Conservation (phyloP, 2,797 vertebrate species). For the Knipowitschia caucasica region DNA sequence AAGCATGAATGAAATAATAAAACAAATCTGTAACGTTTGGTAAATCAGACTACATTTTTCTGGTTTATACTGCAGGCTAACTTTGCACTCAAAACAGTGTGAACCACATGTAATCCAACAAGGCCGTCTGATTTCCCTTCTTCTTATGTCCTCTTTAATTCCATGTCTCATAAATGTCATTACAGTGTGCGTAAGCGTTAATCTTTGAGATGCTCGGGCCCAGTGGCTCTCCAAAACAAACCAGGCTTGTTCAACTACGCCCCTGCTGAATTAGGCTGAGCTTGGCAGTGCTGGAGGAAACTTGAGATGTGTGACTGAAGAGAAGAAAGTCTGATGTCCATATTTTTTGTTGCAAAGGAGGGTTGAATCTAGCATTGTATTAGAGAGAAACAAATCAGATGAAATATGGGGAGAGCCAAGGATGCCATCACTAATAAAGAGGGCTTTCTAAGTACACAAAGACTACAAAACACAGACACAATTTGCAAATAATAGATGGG, state of each 20-base stretch:
- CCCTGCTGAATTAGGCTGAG: conserved; percentile 61
- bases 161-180: conserved; percentile 75
- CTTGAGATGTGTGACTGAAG: conserved; percentile 52
- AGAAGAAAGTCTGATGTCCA: conserved; percentile 37
- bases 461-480: conserved; percentile 54
- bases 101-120: conserved; percentile 44
- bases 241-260: conserved; percentile 66
- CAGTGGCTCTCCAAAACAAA: conserved; percentile 71
- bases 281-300: conserved; percentile 72
- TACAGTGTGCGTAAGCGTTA: conserved; percentile 65
- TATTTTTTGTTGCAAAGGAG: conserved; percentile 45
- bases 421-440: conserved; percentile 75
- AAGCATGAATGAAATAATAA: neutral
- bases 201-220: conserved; percentile 65
- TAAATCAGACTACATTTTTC: no score
- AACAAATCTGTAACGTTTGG: no score
- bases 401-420: conserved; percentile 68
- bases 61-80: no score
- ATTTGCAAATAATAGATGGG: conserved; percentile 40
- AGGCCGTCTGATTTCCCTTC: conserved; percentile 30
- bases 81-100: neutral
- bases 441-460: conserved; percentile 70
- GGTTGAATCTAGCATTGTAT: conserved; percentile 65
- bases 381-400: conserved; percentile 71
- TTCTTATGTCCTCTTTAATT: conserved; percentile 43